Percentiles rank a stretch among this genome's conserved stretches.
These are phyloP conservation scores for Picathartes gymnocephalus DNA, from an alignment of 2,113 vertebrate genomes.

Conservation along the genomic window DNA sequence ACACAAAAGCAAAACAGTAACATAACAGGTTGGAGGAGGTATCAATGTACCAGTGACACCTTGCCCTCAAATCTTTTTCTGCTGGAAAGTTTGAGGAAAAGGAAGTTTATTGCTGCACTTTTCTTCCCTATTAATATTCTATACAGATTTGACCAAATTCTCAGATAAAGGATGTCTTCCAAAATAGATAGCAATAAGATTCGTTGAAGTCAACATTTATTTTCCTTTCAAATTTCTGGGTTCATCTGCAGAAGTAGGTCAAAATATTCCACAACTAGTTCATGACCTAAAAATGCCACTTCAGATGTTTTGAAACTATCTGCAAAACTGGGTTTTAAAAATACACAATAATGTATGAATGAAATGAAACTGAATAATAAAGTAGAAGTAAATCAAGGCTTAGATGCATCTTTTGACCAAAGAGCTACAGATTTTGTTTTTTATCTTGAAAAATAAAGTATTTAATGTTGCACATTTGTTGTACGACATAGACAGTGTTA, in stretches of 20 bases:
- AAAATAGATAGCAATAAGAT: neutral
- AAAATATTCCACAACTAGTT: slow-evolving; percentile 1
- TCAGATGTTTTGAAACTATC: neutral
- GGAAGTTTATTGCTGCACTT: neutral
- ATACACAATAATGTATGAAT: neutral
- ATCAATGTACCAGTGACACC: neutral
- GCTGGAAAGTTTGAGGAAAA: neutral
- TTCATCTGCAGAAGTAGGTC: slow-evolving; percentile 19
- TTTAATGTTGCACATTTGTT: neutral
- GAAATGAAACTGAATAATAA: neutral
- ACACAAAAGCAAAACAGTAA: neutral
- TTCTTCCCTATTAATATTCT: neutral
- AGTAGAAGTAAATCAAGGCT: neutral
- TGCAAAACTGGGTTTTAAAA: neutral
- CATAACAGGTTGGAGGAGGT: neutral
- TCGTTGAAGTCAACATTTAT: neutral
- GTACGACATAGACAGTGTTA: neutral
- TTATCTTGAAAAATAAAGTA: neutral
- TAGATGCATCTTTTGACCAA: neutral
- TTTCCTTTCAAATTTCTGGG: neutral
- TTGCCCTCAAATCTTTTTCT: neutral
- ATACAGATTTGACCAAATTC: neutral
- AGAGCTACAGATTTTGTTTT: neutral
- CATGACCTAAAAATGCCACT: slow-evolving; percentile 12
- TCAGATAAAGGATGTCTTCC: neutral